Evolutionary conservation across 2,797 vertebrate genomes (phyloP).

Genomic region (Melanotaenia trifasciata): DNA sequence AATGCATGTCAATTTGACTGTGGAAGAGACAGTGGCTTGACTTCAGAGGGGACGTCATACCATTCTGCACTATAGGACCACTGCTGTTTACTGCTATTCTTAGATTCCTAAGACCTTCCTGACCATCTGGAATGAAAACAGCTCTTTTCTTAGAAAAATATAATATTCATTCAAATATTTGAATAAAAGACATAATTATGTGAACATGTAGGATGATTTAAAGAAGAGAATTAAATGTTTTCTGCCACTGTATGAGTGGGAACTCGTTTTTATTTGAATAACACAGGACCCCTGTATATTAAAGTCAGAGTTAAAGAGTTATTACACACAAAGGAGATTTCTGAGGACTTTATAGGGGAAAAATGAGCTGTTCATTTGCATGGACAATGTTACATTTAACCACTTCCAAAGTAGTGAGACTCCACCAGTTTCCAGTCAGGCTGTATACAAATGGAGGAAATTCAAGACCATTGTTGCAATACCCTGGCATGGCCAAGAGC

Average conservation of each 20-base stretch:
- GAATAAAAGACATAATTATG: background rate
- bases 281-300: background rate
- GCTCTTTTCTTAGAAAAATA: background rate
- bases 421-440: background rate
- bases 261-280: background rate
- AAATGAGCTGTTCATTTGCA: background rate
- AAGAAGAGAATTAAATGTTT: background rate
- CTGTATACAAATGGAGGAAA: background rate
- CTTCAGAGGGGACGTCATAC: slow-evolving; percentile 16
- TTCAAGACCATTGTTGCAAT: no score
- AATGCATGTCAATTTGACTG: background rate
- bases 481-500: no score
- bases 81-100: slow-evolving; percentile 30
- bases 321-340: background rate
- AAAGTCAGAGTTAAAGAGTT: background rate
- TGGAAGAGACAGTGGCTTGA: background rate
- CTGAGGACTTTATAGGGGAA: background rate
- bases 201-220: background rate
- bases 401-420: background rate
- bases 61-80: background rate
- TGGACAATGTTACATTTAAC: background rate
- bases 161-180: background rate
- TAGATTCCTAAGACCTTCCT: slow-evolving; percentile 8
- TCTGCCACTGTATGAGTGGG: background rate
- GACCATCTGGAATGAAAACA: slow-evolving; percentile 26